Base-by-base conservation (phyloP, 2,888 invertebrate genomes). In the Watsonalla cultraria region DNA sequence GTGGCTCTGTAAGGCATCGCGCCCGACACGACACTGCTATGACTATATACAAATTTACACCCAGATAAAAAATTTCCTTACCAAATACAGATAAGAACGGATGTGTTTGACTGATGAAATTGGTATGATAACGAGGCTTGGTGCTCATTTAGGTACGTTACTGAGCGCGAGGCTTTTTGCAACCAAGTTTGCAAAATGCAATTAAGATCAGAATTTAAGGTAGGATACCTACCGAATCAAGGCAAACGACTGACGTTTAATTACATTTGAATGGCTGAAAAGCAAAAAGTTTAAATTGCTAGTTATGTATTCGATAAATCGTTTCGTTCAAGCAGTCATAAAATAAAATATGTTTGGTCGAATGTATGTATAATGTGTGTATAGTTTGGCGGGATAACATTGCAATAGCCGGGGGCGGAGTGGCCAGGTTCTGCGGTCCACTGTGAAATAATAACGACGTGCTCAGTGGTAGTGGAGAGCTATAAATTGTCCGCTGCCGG, bases 401-500 rank as follows among this genome's bases (percentile, higher is more conserved):
- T 80, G 80, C 78, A 73, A 80, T 82, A 76, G 86, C 88, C 82
- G 72, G 76, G 67, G 86, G 88, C 86, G 64, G 68, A 63, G 68
- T 68, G 79, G 76, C 81, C 78, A 67, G 75, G 71, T 71, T 69
- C 68, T 70, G 72, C 67, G 76, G 73, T 80, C 82, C 78, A 77
- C 79, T 80, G 82, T 84, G 83, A 83, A 84, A 83, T 86, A 86
- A 86, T 85, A 85, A 87, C 79, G 72, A 80, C 75, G 70, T 76
- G 76, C 78, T 65, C 68, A 66, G 67, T 68, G 80, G 81, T 74
- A 81, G 78, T 78, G 81, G 78, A 76, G 72, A 69, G 82, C 83
- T 85, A 89, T 90, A 90, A 90, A 90, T 89, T 86, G 90, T 80
- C 76, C 74, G 80, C 75, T 77, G 89, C 90, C 89, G 78, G 76